Conservation (phyloP, 1,140 invertebrate species). For the Solen grandis region DNA sequence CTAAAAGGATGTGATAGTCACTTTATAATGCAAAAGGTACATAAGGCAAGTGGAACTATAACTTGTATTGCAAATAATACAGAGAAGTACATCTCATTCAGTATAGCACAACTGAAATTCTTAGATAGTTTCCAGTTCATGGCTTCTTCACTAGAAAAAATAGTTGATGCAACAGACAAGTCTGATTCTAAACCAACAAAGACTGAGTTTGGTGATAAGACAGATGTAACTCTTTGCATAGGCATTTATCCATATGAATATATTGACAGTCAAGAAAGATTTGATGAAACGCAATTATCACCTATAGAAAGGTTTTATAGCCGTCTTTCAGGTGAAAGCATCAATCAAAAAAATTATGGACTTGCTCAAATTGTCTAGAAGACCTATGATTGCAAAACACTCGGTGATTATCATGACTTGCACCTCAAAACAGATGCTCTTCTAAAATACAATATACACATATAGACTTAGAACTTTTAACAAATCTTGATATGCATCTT, state of each 20-base stretch:
- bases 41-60: background rate
- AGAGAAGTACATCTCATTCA: slow-evolving; percentile 28
- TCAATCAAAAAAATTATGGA: slow-evolving; percentile 50
- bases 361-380: slow-evolving; percentile 66
- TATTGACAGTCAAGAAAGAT: slow-evolving; percentile 62
- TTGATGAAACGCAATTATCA: slow-evolving; percentile 64
- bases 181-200: too few species aligned
- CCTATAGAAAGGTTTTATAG: slow-evolving; percentile 63
- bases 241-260: slow-evolving; percentile 74
- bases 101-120: slow-evolving; percentile 19
- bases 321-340: slow-evolving; percentile 45
- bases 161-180: background rate
- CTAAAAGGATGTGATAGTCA: too few species aligned
- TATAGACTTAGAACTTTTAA: slow-evolving; percentile 63
- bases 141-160: background rate
- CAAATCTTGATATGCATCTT: slow-evolving; percentile 62
- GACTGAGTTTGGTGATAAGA: slow-evolving; percentile 25
- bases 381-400: slow-evolving; percentile 69
- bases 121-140: too few species aligned
- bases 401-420: slow-evolving; percentile 79
- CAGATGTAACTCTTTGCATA: slow-evolving; percentile 54
- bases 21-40: slow-evolving; percentile 4
- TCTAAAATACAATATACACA: slow-evolving; percentile 52
- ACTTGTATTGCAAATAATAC: too few species aligned
- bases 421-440: slow-evolving; percentile 71